These are phyloP conservation scores for Empidonax alnorum DNA, from an alignment of 2,113 vertebrate genomes.

Conservation along the genomic window DNA sequence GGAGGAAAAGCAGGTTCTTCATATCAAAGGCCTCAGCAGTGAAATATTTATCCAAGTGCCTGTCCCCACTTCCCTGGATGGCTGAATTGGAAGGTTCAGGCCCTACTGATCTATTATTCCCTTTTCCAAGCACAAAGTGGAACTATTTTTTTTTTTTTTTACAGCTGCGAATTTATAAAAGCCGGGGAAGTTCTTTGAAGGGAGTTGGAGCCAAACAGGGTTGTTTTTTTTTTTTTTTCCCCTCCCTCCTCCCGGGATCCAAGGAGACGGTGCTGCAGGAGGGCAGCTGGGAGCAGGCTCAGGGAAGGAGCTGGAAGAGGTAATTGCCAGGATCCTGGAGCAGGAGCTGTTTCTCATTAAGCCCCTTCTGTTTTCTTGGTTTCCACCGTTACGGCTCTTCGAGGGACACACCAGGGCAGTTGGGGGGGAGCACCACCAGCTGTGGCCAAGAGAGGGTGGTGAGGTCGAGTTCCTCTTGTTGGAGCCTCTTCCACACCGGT, in stretches of 20 bases:
- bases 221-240: neutral
- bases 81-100: slow-evolving; percentile 12
- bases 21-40: slow-evolving; percentile 56
- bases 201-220: slow-evolving; percentile 22
- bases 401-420: neutral
- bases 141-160: slow-evolving; percentile 46
- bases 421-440: neutral
- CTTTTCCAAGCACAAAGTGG: slow-evolving; percentile 60
- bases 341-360: slow-evolving; percentile 50
- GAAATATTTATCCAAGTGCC: slow-evolving; percentile 69
- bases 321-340: slow-evolving; percentile 40
- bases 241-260: neutral
- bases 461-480: neutral
- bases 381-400: neutral
- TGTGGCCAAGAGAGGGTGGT: neutral
- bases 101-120: slow-evolving; percentile 78
- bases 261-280: neutral
- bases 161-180: slow-evolving; percentile 52
- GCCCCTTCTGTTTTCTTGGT: neutral
- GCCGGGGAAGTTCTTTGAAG: slow-evolving; percentile 49
- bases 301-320: neutral
- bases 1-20: neutral
- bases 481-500: accelerated
- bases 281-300: neutral
- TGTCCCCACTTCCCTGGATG: slow-evolving; percentile 6